Evolutionary conservation across 2,113 vertebrate species (phyloP).

Genomic region (Xyrauchen texanus): DNA sequence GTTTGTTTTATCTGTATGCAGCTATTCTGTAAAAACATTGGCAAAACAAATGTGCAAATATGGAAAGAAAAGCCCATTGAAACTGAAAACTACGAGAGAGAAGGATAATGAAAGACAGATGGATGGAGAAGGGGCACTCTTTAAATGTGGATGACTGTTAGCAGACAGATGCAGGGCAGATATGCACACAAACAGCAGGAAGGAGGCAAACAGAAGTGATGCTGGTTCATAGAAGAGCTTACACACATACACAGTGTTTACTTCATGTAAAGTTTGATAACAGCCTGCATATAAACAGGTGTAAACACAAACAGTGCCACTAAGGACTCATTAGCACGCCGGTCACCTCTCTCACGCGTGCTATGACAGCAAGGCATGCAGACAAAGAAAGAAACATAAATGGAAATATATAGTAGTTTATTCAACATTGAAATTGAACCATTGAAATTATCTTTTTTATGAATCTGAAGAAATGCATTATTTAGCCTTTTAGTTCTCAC

Average conservation of each 20-base stretch:
- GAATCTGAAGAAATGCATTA: background rate
- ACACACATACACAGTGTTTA: constrained; percentile 47
- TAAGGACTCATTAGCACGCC: constrained; percentile 70
- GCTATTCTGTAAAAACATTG: no score
- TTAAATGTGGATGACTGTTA: constrained; percentile 55
- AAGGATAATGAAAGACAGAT: constrained; percentile 43
- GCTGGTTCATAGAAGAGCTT: constrained; percentile 34
- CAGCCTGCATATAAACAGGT: constrained; percentile 49
- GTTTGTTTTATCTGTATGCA: no score
- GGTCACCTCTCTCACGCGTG: constrained; percentile 71
- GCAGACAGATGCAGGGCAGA: constrained; percentile 51
- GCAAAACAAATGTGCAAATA: no score
- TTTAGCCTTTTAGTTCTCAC: background rate
- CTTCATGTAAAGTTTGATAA: constrained; percentile 53
- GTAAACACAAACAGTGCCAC: constrained; percentile 51
- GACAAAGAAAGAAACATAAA: constrained; percentile 69
- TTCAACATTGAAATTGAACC: constrained; percentile 6
- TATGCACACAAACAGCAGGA: constrained; percentile 27
- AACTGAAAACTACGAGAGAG: background rate
- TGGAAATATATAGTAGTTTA: constrained; percentile 48
- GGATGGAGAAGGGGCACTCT: constrained; percentile 59
- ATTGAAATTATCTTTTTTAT: background rate
- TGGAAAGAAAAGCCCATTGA: no score
- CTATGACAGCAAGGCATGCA: constrained; percentile 70
- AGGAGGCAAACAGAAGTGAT: constrained; percentile 13